phyloP scores from a whole-genome alignment of 2,113 vertebrate species.

The Cyanoliseus patagonus region DNA sequence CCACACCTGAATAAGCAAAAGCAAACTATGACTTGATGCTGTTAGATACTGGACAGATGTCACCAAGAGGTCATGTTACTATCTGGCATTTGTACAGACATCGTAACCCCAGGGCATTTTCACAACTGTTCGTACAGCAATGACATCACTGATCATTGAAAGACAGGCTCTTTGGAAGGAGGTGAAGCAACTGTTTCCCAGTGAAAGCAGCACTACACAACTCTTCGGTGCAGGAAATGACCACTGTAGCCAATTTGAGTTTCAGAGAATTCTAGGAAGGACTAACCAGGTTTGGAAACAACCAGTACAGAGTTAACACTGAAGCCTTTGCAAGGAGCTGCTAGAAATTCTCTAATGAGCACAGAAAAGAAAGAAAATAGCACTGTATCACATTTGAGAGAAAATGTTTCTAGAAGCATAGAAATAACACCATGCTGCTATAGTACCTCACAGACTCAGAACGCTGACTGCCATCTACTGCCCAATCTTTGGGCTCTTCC shows the following conservation, averaged over 20 bases:
- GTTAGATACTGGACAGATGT: not conserved
- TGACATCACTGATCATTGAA: not conserved
- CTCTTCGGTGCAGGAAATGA: not conserved
- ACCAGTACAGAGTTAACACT: not conserved
- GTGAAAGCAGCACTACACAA: not conserved
- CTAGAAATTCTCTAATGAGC: not conserved
- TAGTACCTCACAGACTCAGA: not conserved
- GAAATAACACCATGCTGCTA: not conserved
- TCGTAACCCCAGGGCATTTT: not conserved
- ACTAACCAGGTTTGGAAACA: not conserved
- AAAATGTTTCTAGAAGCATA: not conserved
- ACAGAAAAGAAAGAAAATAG: not conserved
- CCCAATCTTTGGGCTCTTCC: not conserved
- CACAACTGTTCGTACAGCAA: not conserved
- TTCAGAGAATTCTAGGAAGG: not conserved
- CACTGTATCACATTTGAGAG: not conserved
- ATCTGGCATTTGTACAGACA: not conserved
- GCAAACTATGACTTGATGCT: not conserved
- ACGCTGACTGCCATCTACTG: not conserved
- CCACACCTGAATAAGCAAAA: constrained; percentile 80
- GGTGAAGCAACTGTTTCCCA: not conserved
- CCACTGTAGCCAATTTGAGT: not conserved
- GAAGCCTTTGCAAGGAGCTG: not conserved
- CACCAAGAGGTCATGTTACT: not conserved
- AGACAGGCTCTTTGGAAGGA: not conserved